Evolutionary conservation across 2,113 vertebrate species (phyloP), one percentile per base, ranked within the genome.

Genomic region (Pachypanchax playfairii): DNA sequence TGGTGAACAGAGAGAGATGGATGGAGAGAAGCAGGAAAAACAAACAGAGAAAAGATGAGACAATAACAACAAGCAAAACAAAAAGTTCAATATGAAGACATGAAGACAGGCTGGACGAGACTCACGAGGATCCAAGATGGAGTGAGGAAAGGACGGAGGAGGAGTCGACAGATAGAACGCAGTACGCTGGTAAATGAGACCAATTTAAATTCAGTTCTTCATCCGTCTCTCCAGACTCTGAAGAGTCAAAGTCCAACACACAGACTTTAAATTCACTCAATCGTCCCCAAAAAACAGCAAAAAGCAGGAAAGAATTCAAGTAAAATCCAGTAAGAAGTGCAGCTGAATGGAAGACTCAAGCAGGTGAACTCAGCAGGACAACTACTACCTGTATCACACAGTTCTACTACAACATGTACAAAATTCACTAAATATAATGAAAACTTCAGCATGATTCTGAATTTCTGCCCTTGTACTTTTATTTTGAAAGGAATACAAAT

Each of bases 171-270:
- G n/a, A n/a, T n/a, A n/a, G n/a, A n/a, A n/a, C n/a, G n/a, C n/a
- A n/a, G n/a, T n/a, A n/a, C n/a, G n/a, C n/a, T 69, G 71, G 78
- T 21, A 73, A 65, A 70, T 73, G 71, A 60, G 54, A 1, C 54
- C 58, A 62, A 62, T 26, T 57, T 57, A 25, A 52, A 39, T 47
- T 24, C 33, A 29, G 11, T 25, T 35, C 20, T 47, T 17, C 55
- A 26, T 22, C 43, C 48, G 31, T 12, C 53, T n/a, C 48, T 56
- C 38, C 38, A 46, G 14, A 61, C 20, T 4, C 35, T 0, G 12
- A 28, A 47, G 2, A n/a, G 17, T 10, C 3, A 31, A 61, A 1
- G 10, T 25, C 41, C 26, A 9, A 25, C 57, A 63, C 55, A 36
- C n/a, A 48, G 51, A 36, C 51, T 20, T 21, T 9, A 4, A 13